Evolutionary conservation across 2,888 invertebrate genomes (phyloP).

Genomic region (Nebria brevicollis): DNA sequence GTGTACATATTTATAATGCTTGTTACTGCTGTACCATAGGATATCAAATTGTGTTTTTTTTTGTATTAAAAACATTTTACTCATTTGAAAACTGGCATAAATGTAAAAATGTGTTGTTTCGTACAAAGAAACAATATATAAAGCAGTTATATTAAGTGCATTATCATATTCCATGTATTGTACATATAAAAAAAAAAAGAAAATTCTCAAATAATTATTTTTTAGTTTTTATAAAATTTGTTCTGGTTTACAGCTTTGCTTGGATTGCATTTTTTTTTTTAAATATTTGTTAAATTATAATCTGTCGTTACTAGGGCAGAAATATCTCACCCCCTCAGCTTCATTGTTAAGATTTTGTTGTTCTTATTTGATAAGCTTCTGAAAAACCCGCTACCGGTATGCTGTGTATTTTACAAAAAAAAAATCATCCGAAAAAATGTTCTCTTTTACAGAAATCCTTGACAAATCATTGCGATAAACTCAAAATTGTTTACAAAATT

Average conservation of each 20-base stretch:
- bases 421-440: neutral
- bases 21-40: slow-evolving; percentile 43
- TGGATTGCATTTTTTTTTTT: slow-evolving; percentile 29
- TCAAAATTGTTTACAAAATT: neutral
- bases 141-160: slow-evolving; percentile 30
- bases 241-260: slow-evolving; percentile 28
- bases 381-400: slow-evolving; percentile 18
- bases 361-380: slow-evolving; percentile 30
- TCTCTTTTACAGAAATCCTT: neutral
- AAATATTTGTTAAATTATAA: slow-evolving; percentile 25
- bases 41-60: slow-evolving; percentile 35
- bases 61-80: slow-evolving; percentile 18
- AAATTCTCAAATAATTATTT: slow-evolving; percentile 36
- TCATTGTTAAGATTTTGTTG: slow-evolving; percentile 37
- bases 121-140: slow-evolving; percentile 6
- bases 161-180: slow-evolving; percentile 36
- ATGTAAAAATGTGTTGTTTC: slow-evolving; percentile 19
- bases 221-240: slow-evolving; percentile 43
- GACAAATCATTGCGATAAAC: neutral
- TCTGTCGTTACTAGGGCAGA: slow-evolving; percentile 29
- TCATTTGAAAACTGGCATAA: neutral
- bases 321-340: slow-evolving; percentile 28
- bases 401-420: slow-evolving; percentile 7
- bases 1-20: slow-evolving; percentile 7
- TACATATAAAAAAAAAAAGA: slow-evolving; percentile 29